Evolutionary conservation across 2,113 vertebrate genomes (phyloP), one percentile per base, ranked within the genome.

Genomic region (Callipepla californica): DNA sequence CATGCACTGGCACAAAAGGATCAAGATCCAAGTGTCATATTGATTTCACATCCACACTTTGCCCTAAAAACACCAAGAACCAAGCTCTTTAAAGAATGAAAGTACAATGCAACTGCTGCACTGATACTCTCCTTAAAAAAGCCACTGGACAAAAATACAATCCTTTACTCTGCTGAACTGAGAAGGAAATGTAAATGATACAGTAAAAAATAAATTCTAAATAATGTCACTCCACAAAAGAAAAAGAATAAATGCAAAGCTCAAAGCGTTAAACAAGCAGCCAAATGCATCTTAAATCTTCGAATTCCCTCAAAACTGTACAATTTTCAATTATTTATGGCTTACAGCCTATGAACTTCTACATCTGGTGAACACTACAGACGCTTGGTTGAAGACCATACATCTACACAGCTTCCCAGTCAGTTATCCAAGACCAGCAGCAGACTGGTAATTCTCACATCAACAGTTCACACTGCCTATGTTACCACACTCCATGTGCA

Each of bases 1-100:
- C 26, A 28, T 5, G 23, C 45, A 22, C 16, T 45, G 48, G 92
- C 53, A 92, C 8, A 68, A 73, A 87, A 79, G 8, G 9, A 90
- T 87, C 50, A 59, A 77, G 21, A 77, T 23, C 4, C 26, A 80
- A 21, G 50, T 32, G 48, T 61, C 88, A 88, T 76, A 66, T 0
- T 38, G 38, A 77, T 66, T 91, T 90, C 58, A 70, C 5, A 69
- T 80, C 21, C 8, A 26, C 18, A 21, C 23, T 74, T 66, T 82
- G 13, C n/a, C 25, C 4, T 30, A 9, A 63, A 30, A 83, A 61
- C 26, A 67, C 32, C 50, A 67, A 80, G 36, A 85, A 77, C 0
- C 2, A 13, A 32, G 1, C n/a, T 44, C 87, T 76, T 75, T 66
- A 38, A 82, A 66, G 66, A 76, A 61, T 3, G 17, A 0, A 0